A percentile compares a stretch with the other conserved stretches of the same genome.
phyloP scores from a whole-genome alignment of 2,888 invertebrate species.

The Apamea epomidion region DNA sequence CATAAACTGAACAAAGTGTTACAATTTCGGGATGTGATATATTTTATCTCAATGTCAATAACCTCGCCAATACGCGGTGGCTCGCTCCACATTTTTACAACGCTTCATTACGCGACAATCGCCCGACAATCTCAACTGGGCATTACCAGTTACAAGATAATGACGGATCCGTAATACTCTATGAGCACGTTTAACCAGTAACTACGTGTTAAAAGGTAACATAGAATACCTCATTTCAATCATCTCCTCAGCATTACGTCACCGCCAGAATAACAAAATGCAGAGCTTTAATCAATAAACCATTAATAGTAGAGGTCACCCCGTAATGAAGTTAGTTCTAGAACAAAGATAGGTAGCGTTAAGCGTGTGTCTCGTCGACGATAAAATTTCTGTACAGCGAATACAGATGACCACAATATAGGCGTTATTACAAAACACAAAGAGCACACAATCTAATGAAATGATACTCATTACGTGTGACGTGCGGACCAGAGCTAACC shows the following conservation, averaged over 20 bases:
- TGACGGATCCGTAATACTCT: constrained; percentile 30
- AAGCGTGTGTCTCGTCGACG: constrained; percentile 40
- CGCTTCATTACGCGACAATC: constrained; percentile 70
- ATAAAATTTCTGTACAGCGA: constrained; percentile 48
- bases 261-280: constrained; percentile 20
- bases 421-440: constrained; percentile 59
- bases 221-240: background rate
- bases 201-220: constrained; percentile 10
- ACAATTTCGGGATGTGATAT: constrained; percentile 65
- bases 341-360: constrained; percentile 56
- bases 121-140: constrained; percentile 61
- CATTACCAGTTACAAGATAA: constrained; percentile 46
- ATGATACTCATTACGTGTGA: constrained; percentile 58
- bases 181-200: constrained; percentile 5
- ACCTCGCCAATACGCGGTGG: constrained; percentile 75
- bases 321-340: constrained; percentile 54
- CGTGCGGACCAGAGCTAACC: constrained; percentile 63
- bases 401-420: constrained; percentile 51
- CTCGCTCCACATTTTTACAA: constrained; percentile 75
- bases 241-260: constrained; percentile 9
- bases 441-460: constrained; percentile 64
- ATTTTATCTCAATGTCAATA: constrained; percentile 81
- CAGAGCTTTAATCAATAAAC: constrained; percentile 41
- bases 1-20: constrained; percentile 58
- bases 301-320: constrained; percentile 47